These are phyloP conservation scores for Oryzias dopingdopingensis DNA, from an alignment of 2,797 vertebrate genomes.

Conservation along the genomic window DNA sequence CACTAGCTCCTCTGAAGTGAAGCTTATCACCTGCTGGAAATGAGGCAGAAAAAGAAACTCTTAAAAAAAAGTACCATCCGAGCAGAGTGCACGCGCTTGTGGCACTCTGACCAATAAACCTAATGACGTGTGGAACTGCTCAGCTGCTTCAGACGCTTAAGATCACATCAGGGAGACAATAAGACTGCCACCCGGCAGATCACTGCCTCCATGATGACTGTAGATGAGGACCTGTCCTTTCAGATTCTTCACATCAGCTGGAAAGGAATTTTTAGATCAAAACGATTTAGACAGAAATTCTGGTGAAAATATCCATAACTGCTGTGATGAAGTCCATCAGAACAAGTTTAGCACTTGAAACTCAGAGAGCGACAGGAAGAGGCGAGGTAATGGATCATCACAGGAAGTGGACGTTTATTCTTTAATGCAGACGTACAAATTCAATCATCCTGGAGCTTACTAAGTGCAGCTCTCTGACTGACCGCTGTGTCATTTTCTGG, in stretches of 20 bases:
- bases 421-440: conserved; percentile 36
- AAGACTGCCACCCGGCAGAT: conserved; percentile 8
- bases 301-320: no score
- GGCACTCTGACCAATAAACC: conserved; percentile 3
- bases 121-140: conserved; percentile 1
- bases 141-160: conserved; percentile 8
- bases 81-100: not conserved
- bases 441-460: conserved; percentile 11
- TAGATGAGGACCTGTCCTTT: not conserved
- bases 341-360: no score
- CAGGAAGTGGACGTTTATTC: conserved; percentile 30
- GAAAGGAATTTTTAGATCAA: no score
- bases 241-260: conserved; percentile 4
- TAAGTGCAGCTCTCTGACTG: no score
- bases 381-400: conserved; percentile 24
- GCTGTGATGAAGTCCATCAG: no score
- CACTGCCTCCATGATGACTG: conserved; percentile 1
- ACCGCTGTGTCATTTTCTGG: no score
- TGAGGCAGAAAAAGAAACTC: not conserved
- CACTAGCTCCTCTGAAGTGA: no score
- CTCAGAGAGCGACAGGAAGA: no score
- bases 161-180: conserved; percentile 17
- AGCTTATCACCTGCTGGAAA: not conserved
- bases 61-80: no score
- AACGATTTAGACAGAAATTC: no score